phyloP scores from a whole-genome alignment of 2,797 vertebrate species.

The Nyctibius grandis region DNA sequence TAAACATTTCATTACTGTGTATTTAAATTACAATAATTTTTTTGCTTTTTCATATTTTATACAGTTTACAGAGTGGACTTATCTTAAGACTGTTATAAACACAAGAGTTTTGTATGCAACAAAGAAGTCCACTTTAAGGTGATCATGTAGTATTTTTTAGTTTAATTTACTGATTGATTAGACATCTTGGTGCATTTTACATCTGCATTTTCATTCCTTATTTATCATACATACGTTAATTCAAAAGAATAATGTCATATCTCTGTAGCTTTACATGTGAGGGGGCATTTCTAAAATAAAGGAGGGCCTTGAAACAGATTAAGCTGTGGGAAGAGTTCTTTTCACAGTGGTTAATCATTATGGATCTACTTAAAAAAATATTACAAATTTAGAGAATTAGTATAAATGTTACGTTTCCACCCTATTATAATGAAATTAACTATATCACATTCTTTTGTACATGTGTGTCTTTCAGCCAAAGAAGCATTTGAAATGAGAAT shows the following conservation, averaged over 20 bases:
- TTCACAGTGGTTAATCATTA: background rate
- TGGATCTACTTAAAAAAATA: background rate
- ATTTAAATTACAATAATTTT: slow-evolving; percentile 16
- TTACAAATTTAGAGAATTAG: background rate
- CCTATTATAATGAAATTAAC: background rate
- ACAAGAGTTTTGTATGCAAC: slow-evolving; percentile 51
- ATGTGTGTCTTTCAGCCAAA: slow-evolving; percentile 82
- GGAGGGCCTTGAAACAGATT: background rate
- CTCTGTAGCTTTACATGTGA: background rate
- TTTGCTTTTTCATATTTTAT: slow-evolving; percentile 44
- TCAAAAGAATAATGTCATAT: background rate
- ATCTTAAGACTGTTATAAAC: slow-evolving; percentile 54
- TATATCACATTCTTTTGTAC: background rate
- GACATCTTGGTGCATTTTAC: slow-evolving; percentile 12
- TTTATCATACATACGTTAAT: background rate
- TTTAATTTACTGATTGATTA: slow-evolving; percentile 22
- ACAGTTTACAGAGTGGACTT: slow-evolving; percentile 48
- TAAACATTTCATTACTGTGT: background rate
- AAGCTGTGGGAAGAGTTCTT: background rate
- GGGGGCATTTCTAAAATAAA: background rate
- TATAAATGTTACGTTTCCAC: background rate
- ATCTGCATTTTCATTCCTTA: slow-evolving; percentile 25
- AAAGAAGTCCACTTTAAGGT: slow-evolving; percentile 50
- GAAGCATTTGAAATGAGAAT: slow-evolving; percentile 85
- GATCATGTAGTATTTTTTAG: slow-evolving; percentile 32